These are phyloP conservation scores for Thamnophis elegans DNA, from an alignment of 2,797 vertebrate species.

Conservation along the genomic window DNA sequence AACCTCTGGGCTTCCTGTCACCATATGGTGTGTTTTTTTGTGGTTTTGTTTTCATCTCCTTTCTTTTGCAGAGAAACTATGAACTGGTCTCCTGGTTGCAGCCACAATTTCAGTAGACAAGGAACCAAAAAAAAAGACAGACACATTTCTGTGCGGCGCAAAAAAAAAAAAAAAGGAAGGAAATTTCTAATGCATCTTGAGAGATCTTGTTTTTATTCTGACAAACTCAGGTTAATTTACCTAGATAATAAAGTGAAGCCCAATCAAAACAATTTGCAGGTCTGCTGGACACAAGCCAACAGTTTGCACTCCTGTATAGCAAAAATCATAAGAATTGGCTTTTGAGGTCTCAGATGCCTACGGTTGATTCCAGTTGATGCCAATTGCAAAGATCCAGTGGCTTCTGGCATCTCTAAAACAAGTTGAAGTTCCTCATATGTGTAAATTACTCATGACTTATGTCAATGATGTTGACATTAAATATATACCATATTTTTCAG, in stretches of 20 bases:
- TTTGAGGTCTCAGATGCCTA: neutral
- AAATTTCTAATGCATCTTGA: constrained; percentile 1
- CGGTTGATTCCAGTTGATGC: neutral
- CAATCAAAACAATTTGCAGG: neutral
- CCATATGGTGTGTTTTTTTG: neutral
- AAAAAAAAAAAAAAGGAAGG: neutral
- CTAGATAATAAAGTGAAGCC: neutral
- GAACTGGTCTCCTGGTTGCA: neutral
- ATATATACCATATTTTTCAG: too few species aligned
- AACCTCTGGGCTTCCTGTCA: constrained; percentile 24
- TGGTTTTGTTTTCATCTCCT: neutral
- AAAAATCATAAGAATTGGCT: neutral
- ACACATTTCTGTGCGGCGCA: neutral
- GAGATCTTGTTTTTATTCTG: neutral
- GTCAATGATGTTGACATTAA: neutral
- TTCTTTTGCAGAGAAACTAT: constrained; percentile 1
- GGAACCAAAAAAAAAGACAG: neutral
- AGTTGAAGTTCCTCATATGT: neutral
- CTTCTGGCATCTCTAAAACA: neutral
- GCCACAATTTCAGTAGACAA: neutral
- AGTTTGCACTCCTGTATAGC: neutral
- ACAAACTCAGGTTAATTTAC: neutral
- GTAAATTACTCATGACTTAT: neutral
- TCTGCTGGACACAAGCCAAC: neutral
- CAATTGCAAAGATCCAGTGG: neutral